Base-by-base conservation (phyloP, 2,888 invertebrate species). In the Eristalis pertinax region DNA sequence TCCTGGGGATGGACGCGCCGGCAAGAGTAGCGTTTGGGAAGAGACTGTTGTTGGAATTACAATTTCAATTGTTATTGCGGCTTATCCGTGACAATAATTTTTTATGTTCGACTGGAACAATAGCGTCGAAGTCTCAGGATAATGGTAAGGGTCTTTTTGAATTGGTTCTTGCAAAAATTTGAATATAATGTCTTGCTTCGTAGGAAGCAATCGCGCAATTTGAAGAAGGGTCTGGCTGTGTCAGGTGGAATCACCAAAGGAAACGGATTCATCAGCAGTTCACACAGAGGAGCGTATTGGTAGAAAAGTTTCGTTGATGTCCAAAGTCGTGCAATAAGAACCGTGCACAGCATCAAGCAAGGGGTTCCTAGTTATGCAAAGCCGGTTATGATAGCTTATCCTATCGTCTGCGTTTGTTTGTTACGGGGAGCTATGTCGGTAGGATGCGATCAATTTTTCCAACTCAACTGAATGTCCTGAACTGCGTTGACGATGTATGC, bases 41-140 rank as follows among this genome's bases (percentile, higher is more conserved):
- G 50, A 8, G 19, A 50, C 50, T 50, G 50, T 65, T 78, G 69
- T 65, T 84, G 22, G 50, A 60, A 73, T 26, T 26, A 60, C 24
- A 60, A 63, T 73, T 72, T 60, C 58, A 84, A 87, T 84, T 69
- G 76, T 84, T 73, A 69, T 76, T 70, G 73, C 24, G 72, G 76
- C 67, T 84, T 84, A 83, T 87, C 83, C 58, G 26, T 22, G 50
- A 75, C 41, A 84, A 75, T 80, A 22, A 80, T 84, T 84, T 84
- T 80, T 84, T 75, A 84, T 79, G 32, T 62, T 22, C 26, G 13
- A 7, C 35, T 62, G 24, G 43, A 22, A 85, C 50, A 69, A n/a
- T 5, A 19, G n/a, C 19, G 8, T 10, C 5, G 4, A 5, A 5
- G 13, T 26, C 7, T 11, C 60, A 15, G 60, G 60, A 60, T 50